Base-by-base conservation (phyloP, 1,140 invertebrate species). In the Limonius californicus region DNA sequence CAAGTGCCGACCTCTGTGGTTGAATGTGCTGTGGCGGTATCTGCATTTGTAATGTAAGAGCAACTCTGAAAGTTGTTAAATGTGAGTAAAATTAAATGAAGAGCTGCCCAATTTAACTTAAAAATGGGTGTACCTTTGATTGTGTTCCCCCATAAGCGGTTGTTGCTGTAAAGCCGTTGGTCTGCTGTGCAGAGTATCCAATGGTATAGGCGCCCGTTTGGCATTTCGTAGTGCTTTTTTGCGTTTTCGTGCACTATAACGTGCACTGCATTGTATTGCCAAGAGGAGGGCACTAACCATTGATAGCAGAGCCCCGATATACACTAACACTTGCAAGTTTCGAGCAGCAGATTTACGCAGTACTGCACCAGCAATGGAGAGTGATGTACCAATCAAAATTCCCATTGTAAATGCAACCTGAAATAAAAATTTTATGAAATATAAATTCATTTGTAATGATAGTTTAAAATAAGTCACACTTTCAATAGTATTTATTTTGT, bases 321-420 rank as follows among this genome's bases (percentile, higher is more conserved):
- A 85, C 43, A 85, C 79, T 67, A 85, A 75, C 50, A 84, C 83
- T 64, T 82, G 79, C n/a, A 85, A 74, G 72, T 85, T 83, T 61
- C 80, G 78, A 66, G 83, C 81, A 9, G 80, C 77, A 35, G 80
- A 83, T 66, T 82, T 78, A 55, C 82, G 76, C 57, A 85, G 69
- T 18, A 84, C 82, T 64, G 81, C 79, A 11, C 83, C 83, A 62
- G 83, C 83, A 65, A 85, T 83, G 53, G 81, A 83, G 59, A 85
- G 72, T 55, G 83, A 84, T 54, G 84, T 79, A 61, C 83, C 84
- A 42, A 83, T 84, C 59, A 85, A 72, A 59, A 85, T 82, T 30
- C 83, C 83, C 64, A 84, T 81, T 57, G 83, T 81, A 77, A 84
- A 85, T 69, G 84, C 80, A 50, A 84, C 80, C 82, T 84, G 73